Conservation (phyloP, 2,888 invertebrate species). For the Beris chalybata region DNA sequence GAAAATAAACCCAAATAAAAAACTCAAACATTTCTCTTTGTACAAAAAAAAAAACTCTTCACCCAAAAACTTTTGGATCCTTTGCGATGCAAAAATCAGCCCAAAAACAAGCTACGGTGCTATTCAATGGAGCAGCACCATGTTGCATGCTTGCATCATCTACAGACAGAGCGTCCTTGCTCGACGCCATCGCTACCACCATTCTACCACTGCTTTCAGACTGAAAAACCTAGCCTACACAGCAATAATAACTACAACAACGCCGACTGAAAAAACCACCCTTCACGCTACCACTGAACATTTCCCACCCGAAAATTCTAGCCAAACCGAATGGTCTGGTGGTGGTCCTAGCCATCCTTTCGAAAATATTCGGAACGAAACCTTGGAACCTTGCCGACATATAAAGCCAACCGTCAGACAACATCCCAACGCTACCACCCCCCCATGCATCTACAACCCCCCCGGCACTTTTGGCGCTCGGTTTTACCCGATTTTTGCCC, state of each 20-base stretch:
- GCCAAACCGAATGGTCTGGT: neutral
- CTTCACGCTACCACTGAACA: constrained; percentile 15
- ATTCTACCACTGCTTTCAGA: neutral
- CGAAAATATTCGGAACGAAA: neutral
- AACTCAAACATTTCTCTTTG: constrained; percentile 7
- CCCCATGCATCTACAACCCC: no score
- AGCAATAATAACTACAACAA: constrained; percentile 8
- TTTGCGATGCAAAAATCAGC: constrained; percentile 29
- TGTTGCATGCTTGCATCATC: constrained; percentile 26
- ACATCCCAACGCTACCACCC: neutral
- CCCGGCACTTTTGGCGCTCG: constrained; percentile 17
- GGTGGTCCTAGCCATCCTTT: neutral
- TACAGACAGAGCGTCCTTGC: constrained; percentile 19
- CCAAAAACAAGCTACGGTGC: constrained; percentile 27
- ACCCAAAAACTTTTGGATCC: constrained; percentile 30
- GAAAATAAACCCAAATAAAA: constrained; percentile 5
- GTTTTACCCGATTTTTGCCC: constrained; percentile 9
- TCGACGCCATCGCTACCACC: neutral
- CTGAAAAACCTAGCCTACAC: neutral
- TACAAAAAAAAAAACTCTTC: constrained; percentile 15
- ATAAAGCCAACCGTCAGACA: constrained; percentile 15
- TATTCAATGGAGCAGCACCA: constrained; percentile 24
- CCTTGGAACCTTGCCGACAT: constrained; percentile 17
- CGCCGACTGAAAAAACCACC: constrained; percentile 21
- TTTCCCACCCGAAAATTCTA: neutral